These are phyloP conservation scores for Nyctalus aviator DNA, from an alignment of 2,797 vertebrate species.

Conservation along the genomic window DNA sequence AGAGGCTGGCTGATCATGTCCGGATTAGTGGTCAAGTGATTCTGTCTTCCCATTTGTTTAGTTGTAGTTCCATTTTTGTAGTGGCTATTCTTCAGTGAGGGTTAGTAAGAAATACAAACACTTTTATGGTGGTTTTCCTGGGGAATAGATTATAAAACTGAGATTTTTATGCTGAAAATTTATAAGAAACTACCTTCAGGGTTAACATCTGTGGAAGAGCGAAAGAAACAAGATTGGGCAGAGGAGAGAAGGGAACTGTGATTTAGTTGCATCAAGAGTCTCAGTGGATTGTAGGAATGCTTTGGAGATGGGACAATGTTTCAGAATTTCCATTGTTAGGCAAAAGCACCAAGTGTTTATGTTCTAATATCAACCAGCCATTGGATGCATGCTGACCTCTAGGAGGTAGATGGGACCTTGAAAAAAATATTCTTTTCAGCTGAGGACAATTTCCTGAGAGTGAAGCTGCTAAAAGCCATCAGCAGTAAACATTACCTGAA, in stretches of 20 bases:
- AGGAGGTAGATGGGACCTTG: neutral
- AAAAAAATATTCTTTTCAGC: neutral
- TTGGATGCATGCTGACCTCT: neutral
- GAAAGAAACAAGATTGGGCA: neutral
- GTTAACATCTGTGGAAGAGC: slow-evolving; percentile 44
- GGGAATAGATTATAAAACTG: slow-evolving; percentile 38
- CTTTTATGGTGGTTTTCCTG: neutral
- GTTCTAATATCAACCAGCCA: neutral
- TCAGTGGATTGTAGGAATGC: neutral
- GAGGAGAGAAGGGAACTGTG: neutral
- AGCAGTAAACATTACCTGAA: neutral
- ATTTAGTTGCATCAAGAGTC: neutral
- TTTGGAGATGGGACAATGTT: slow-evolving; percentile 1
- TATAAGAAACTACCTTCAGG: slow-evolving; percentile 28
- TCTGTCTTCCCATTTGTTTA: neutral
- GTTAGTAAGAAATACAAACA: neutral
- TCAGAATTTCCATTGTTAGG: slow-evolving; percentile 5
- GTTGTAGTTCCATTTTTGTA: neutral
- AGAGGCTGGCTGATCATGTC: neutral
- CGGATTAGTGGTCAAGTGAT: neutral
- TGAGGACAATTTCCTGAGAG: neutral
- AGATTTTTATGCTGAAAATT: slow-evolving; percentile 54
- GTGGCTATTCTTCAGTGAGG: neutral
- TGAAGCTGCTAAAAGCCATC: neutral
- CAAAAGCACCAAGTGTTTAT: slow-evolving; percentile 21